Conservation (phyloP, 2,888 invertebrate species). For the Bhutanitis thaidina region DNA sequence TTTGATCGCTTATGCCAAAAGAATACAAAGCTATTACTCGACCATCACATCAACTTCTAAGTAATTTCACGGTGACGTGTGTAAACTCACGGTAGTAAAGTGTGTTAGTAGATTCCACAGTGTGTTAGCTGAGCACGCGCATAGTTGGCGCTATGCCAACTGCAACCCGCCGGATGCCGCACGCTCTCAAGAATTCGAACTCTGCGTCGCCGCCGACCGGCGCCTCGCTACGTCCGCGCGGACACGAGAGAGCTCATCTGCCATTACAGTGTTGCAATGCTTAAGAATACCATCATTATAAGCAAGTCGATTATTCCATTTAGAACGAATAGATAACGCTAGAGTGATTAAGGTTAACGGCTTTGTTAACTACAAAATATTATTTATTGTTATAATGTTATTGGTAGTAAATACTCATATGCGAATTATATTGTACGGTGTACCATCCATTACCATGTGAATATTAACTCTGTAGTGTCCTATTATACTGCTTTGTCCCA, state of each 20-base stretch:
- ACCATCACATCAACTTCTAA: slow-evolving; percentile 28
- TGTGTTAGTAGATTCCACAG: slow-evolving; percentile 54
- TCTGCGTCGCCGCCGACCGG: slow-evolving; percentile 23
- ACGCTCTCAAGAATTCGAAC: slow-evolving; percentile 35
- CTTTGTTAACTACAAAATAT: too few relatives aligned
- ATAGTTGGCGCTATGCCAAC: slow-evolving; percentile 47
- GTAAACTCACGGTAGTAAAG: slow-evolving; percentile 42
- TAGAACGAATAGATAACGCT: too few relatives aligned
- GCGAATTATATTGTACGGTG: too few relatives aligned
- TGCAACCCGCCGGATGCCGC: slow-evolving; percentile 60
- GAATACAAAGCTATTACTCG: slow-evolving; percentile 32
- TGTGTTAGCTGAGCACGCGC: slow-evolving; percentile 44
- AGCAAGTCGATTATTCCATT: too few relatives aligned
- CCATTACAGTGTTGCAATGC: slow-evolving; percentile 15
- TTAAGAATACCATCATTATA: neutral
- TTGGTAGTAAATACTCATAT: too few relatives aligned
- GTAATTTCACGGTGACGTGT: slow-evolving; percentile 34
- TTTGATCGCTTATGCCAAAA: slow-evolving; percentile 29
- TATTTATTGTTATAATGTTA: too few relatives aligned
- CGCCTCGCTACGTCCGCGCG: slow-evolving; percentile 17
- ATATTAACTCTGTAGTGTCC: too few relatives aligned
- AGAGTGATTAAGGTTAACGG: too few relatives aligned
- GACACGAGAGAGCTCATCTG: slow-evolving; percentile 11
- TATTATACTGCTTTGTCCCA: too few relatives aligned
- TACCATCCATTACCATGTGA: too few relatives aligned